Evolutionary conservation across 2,113 vertebrate genomes (phyloP).

Genomic region (Perca schrenkii): DNA sequence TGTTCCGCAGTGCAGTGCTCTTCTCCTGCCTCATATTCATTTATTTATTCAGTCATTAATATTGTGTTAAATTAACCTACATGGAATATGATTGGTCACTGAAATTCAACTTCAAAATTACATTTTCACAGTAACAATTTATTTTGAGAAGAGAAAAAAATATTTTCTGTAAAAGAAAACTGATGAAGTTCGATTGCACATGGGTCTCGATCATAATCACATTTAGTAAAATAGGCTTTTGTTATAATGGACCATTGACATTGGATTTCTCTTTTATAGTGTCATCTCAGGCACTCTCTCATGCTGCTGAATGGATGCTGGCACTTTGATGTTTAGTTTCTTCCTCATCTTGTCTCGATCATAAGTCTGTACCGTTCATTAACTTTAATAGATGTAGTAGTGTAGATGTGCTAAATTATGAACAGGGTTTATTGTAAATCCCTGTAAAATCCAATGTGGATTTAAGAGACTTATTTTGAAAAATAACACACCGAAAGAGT

Average conservation of each 20-base stretch:
- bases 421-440: neutral
- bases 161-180: neutral
- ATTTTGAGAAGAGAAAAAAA: neutral
- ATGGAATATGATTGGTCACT: neutral
- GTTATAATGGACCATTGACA: neutral
- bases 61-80: neutral
- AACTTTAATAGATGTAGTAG: neutral
- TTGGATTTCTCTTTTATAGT: neutral
- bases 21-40: neutral
- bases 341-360: neutral
- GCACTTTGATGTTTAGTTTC: neutral
- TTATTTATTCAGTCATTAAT: neutral
- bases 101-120: neutral
- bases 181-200: neutral
- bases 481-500: too few species aligned
- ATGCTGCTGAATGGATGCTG: neutral
- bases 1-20: too few species aligned
- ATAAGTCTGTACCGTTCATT: neutral
- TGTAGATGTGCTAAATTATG: neutral
- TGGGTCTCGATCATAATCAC: neutral
- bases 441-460: neutral
- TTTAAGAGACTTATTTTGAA: slow-evolving; percentile 1
- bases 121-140: neutral
- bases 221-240: neutral
- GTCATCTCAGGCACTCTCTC: neutral